A percentile compares a stretch with the other conserved stretches of the same genome.
Conservation (phyloP, 2,113 vertebrate genomes). For the Bos indicus region DNA sequence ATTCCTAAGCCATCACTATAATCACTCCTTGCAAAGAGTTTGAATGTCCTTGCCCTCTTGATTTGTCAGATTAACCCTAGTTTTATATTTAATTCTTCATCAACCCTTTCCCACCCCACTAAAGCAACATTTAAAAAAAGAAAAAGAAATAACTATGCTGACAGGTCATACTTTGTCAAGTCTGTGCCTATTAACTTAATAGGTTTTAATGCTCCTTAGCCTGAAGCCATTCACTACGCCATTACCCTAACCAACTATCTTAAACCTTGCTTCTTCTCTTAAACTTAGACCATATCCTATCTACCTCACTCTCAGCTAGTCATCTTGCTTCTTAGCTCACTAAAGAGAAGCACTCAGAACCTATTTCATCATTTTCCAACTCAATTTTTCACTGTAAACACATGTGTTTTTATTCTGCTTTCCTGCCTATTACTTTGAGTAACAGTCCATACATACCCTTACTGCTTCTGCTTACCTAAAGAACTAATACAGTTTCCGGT, state of each 20-base stretch:
- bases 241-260: not conserved
- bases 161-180: not conserved
- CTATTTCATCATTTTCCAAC: conserved; percentile 3
- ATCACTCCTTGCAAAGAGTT: not conserved
- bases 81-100: not conserved
- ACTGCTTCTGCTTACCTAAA: not conserved
- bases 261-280: not conserved
- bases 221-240: not conserved
- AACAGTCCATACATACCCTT: not conserved
- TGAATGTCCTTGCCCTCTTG: not conserved
- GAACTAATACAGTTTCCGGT: not conserved
- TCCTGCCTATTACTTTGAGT: not conserved
- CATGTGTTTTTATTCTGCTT: not conserved
- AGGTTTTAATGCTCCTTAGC: not conserved
- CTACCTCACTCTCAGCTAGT: not conserved
- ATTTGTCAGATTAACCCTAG: conserved; percentile 4
- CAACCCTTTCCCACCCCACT: not conserved
- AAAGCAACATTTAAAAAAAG: not conserved
- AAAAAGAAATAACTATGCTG: not conserved
- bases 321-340: not conserved
- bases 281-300: not conserved
- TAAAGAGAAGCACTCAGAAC: not conserved
- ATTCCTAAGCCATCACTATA: not conserved
- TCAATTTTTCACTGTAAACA: not conserved
- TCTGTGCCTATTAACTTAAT: not conserved